These are phyloP conservation scores for Oryctolagus cuniculus DNA, from an alignment of 2,113 vertebrate species.

Conservation along the genomic window DNA sequence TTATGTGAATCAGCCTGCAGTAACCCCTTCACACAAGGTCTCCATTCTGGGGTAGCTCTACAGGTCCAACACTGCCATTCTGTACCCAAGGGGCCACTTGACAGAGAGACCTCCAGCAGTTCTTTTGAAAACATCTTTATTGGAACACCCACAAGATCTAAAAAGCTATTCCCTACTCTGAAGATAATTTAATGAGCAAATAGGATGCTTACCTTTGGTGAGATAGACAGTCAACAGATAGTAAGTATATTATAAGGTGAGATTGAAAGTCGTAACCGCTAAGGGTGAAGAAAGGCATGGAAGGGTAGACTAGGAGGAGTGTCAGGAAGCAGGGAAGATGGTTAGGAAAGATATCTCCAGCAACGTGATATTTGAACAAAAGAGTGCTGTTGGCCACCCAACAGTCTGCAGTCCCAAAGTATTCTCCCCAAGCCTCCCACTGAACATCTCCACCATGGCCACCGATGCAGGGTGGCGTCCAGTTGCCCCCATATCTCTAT, in stretches of 20 bases:
- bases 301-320: not conserved
- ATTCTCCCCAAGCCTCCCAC: not conserved
- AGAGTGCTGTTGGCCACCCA: not conserved
- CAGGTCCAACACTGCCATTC: not conserved
- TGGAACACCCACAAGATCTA: not conserved
- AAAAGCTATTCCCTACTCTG: not conserved
- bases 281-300: not conserved
- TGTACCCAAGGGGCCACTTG: not conserved
- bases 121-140: not conserved
- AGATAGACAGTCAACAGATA: not conserved
- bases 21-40: not conserved
- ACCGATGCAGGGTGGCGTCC: not conserved
- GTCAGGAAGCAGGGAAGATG: not conserved
- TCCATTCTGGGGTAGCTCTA: not conserved
- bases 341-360: not conserved
- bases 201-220: not conserved
- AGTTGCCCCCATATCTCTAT: not conserved
- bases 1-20: not conserved
- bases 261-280: not conserved
- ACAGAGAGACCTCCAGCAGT: not conserved
- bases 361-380: not conserved
- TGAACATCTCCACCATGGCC: not conserved
- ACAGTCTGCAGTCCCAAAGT: not conserved
- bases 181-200: not conserved
- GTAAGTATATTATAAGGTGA: not conserved